Conservation (phyloP, 2,888 invertebrate genomes). For the Linyphia triangularis region DNA sequence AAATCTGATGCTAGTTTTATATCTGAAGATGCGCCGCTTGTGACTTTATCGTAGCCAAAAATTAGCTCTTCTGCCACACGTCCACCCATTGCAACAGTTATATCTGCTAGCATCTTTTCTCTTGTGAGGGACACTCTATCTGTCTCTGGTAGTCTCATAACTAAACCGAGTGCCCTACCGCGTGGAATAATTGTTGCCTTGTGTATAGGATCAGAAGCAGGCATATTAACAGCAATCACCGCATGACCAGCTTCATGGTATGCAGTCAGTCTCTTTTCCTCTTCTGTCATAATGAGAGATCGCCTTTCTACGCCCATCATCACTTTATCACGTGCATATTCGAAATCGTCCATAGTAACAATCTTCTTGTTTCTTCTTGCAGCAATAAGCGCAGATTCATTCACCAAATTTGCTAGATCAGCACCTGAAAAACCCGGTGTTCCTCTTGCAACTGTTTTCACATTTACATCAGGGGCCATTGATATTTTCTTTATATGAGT, state of each 20-base stretch:
- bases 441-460: constrained; percentile 33
- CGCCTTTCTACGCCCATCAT: constrained; percentile 78
- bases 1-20: constrained; percentile 43
- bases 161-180: constrained; percentile 56
- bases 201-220: constrained; percentile 63
- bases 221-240: constrained; percentile 41
- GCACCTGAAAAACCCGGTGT: constrained; percentile 75
- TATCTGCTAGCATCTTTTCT: neutral
- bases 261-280: constrained; percentile 68
- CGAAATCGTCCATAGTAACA: constrained; percentile 60
- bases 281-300: constrained; percentile 76
- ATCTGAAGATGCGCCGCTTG: constrained; percentile 47
- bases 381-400: constrained; percentile 76
- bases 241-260: constrained; percentile 76
- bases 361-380: constrained; percentile 56
- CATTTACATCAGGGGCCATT: constrained; percentile 16
- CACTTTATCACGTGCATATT: constrained; percentile 63
- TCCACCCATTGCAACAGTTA: neutral
- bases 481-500: constrained; percentile 41
- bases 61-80: constrained; percentile 15
- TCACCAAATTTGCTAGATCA: constrained; percentile 73
- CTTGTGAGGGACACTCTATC: neutral
- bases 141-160: constrained; percentile 1
- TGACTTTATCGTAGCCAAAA: constrained; percentile 5
- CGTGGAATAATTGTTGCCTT: constrained; percentile 75